These are phyloP conservation scores for Mellilla xanthometata DNA, from an alignment of 2,888 invertebrate species.

Conservation along the genomic window DNA sequence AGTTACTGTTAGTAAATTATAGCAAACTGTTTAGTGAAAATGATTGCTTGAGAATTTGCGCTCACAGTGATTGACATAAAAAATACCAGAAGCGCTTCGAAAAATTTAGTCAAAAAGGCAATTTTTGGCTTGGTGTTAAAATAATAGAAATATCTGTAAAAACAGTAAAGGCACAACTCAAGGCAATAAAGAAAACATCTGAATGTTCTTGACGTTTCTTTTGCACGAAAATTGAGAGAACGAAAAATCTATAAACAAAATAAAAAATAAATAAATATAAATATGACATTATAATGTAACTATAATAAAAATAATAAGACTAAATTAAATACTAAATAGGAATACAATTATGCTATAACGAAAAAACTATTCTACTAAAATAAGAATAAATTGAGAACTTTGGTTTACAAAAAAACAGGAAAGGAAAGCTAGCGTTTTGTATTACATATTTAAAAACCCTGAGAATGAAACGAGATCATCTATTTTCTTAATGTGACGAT, in stretches of 20 bases:
- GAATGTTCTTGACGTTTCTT: too few relatives aligned
- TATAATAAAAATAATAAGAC: not conserved
- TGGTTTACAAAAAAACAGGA: conserved; percentile 18
- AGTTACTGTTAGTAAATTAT: too few relatives aligned
- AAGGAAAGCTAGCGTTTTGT: not conserved
- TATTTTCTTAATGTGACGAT: not conserved
- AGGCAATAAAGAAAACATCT: too few relatives aligned
- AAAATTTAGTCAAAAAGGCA: too few relatives aligned
- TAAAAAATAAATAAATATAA: conserved; percentile 2
- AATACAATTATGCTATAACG: conserved; percentile 27
- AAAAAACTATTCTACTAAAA: conserved; percentile 2
- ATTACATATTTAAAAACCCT: not conserved
- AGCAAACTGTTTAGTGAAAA: too few relatives aligned
- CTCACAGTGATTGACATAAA: conserved; percentile 20
- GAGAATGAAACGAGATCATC: conserved; percentile 13
- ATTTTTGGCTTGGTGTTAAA: conserved; percentile 14
- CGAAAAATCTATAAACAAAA: not conserved
- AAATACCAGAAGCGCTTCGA: conserved; percentile 7
- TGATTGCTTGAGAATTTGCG: conserved; percentile 26
- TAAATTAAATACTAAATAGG: conserved; percentile 23
- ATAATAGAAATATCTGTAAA: too few relatives aligned
- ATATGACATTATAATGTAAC: conserved; percentile 10
- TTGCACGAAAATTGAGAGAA: too few relatives aligned
- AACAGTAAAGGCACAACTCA: too few relatives aligned
- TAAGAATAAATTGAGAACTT: conserved; percentile 24